phyloP scores from a whole-genome alignment of 2,113 vertebrate species.

The Pardalotus punctatus region DNA sequence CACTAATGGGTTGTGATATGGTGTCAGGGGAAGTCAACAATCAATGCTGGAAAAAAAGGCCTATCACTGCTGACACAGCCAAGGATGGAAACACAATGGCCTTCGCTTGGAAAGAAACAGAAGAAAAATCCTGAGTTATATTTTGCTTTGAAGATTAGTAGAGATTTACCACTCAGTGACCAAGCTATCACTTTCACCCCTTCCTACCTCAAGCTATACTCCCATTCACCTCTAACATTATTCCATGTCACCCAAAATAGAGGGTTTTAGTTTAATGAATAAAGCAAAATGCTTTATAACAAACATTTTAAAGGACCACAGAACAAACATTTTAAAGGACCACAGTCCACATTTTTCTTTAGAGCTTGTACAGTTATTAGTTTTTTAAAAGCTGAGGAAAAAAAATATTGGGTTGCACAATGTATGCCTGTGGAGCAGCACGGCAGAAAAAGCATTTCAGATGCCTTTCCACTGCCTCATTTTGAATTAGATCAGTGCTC shows the following conservation, averaged over 20 bases:
- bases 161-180: slow-evolving; percentile 58
- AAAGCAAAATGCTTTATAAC: neutral
- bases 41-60: slow-evolving; percentile 68
- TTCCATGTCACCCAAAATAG: neutral
- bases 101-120: slow-evolving; percentile 64
- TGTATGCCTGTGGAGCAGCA: neutral
- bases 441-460: neutral
- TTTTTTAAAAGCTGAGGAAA: neutral
- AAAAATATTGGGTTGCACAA: neutral
- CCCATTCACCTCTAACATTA: neutral
- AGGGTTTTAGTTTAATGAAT: neutral
- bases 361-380: neutral
- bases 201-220: slow-evolving; percentile 25
- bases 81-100: slow-evolving; percentile 68
- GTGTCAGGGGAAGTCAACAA: slow-evolving; percentile 81
- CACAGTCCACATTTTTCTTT: neutral
- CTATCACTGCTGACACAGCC: slow-evolving; percentile 70
- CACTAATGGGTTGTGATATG: slow-evolving; percentile 80
- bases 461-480: neutral
- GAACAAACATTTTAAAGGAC: neutral
- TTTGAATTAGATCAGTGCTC: neutral
- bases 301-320: neutral
- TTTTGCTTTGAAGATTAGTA: slow-evolving; percentile 70
- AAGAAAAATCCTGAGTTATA: slow-evolving; percentile 59
- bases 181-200: slow-evolving; percentile 21